Evolutionary conservation across 2,888 invertebrate genomes (phyloP).

Genomic region (Strigamia crassipes): DNA sequence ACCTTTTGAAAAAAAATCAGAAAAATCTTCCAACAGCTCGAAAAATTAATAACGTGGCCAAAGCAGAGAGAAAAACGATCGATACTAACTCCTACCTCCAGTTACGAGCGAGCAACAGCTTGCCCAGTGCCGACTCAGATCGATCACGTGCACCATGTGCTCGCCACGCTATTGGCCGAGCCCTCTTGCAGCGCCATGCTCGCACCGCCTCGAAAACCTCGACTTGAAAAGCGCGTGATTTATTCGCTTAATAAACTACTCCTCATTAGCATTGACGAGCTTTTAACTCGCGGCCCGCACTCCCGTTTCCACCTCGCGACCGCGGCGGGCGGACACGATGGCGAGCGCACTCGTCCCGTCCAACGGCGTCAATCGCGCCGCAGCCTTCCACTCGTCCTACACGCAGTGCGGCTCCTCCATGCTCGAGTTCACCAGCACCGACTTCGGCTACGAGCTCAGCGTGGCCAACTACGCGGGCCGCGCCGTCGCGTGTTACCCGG

Average conservation of each 20-base stretch:
- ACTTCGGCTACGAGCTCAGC: conserved; percentile 51
- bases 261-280: background rate
- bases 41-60: conserved; percentile 10
- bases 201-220: background rate
- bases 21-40: no score
- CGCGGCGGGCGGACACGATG: conserved; percentile 38
- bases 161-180: background rate
- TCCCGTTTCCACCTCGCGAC: background rate
- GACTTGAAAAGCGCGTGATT: background rate
- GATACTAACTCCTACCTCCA: background rate
- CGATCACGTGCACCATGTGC: background rate
- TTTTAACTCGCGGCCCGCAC: background rate
- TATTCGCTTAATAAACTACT: background rate
- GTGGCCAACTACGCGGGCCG: conserved; percentile 49
- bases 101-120: conserved; percentile 5
- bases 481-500: conserved; percentile 49
- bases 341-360: conserved; percentile 49
- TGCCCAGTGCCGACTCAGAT: background rate
- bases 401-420: conserved; percentile 45
- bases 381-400: conserved; percentile 43
- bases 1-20: no score
- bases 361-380: conserved; percentile 48
- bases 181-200: background rate
- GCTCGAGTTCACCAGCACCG: conserved; percentile 50
- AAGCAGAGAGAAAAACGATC: background rate